Percentiles rank a stretch among this genome's conserved stretches.
Evolutionary conservation across 2,797 vertebrate species (phyloP).

Genomic region (Florisuga fusca): DNA sequence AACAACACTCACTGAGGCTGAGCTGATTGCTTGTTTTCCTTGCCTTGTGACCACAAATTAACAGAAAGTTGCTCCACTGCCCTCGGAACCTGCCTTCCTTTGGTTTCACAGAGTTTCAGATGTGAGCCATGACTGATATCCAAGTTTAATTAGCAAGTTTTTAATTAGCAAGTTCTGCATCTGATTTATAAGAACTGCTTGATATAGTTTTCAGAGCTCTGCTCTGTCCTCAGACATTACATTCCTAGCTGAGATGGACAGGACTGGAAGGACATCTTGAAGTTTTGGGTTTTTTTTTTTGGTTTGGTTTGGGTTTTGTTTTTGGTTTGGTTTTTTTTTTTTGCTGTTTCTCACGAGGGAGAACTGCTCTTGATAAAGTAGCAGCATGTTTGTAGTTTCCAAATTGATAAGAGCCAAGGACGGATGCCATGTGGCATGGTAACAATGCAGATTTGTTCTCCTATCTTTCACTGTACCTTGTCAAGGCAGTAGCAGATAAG

Average conservation of each 20-base stretch:
- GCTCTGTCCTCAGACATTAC: background rate
- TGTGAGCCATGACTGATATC: background rate
- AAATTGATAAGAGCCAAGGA: background rate
- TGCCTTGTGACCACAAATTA: background rate
- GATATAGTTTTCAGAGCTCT: background rate
- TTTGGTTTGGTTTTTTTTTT: background rate
- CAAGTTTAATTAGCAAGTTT: background rate
- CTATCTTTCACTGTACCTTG: constrained; percentile 4
- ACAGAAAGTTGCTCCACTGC: background rate
- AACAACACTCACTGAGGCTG: background rate
- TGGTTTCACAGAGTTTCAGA: background rate
- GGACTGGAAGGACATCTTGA: background rate
- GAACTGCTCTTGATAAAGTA: background rate
- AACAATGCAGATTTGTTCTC: background rate
- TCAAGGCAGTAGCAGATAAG: constrained; percentile 27
- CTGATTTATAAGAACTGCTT: background rate
- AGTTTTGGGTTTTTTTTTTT: background rate
- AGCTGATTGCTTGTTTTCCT: background rate
- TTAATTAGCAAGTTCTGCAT: background rate
- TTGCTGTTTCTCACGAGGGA: background rate
- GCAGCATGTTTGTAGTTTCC: background rate
- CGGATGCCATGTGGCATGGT: background rate
- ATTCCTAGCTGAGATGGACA: background rate
- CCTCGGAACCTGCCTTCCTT: background rate
- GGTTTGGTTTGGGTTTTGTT: too few species aligned